phyloP scores from a whole-genome alignment of 2,888 invertebrate species.

The Epirrhoe alternata region DNA sequence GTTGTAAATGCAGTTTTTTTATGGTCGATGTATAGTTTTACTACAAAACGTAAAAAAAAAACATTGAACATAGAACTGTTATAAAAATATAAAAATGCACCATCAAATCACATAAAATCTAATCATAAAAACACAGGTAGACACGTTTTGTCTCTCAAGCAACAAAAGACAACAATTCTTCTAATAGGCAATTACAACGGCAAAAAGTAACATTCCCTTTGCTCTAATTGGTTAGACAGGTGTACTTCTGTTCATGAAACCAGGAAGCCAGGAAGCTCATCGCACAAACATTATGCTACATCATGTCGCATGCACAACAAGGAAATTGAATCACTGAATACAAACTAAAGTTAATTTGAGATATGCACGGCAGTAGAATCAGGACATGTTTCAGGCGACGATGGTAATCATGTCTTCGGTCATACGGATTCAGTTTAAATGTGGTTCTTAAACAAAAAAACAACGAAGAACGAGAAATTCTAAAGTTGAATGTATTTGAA shows the following conservation, averaged over 20 bases:
- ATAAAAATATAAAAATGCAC: background rate
- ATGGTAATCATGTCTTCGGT: too few species aligned
- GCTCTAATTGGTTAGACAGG: constrained; percentile 27
- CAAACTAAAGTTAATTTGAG: constrained; percentile 31
- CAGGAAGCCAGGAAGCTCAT: constrained; percentile 19
- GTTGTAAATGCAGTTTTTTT: too few species aligned
- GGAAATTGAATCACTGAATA: constrained; percentile 31
- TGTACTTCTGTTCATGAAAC: constrained; percentile 10
- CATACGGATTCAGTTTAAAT: too few species aligned
- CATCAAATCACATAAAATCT: background rate
- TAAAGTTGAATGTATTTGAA: too few species aligned
- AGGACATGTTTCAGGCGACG: constrained; percentile 12
- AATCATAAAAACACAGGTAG: too few species aligned
- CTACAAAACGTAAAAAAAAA: background rate
- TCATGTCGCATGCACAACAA: constrained; percentile 26
- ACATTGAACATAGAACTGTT: background rate
- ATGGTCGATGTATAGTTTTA: background rate
- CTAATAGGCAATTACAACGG: constrained; percentile 8
- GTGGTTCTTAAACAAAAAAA: too few species aligned
- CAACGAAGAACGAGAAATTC: too few species aligned
- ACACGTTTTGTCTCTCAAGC: too few species aligned
- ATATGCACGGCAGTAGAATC: constrained; percentile 28
- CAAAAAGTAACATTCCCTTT: constrained; percentile 18
- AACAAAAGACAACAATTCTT: background rate
- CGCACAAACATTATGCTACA: constrained; percentile 10